Evolutionary conservation across 2,797 vertebrate species (phyloP).

Genomic region (Pantherophis vulpinus): DNA sequence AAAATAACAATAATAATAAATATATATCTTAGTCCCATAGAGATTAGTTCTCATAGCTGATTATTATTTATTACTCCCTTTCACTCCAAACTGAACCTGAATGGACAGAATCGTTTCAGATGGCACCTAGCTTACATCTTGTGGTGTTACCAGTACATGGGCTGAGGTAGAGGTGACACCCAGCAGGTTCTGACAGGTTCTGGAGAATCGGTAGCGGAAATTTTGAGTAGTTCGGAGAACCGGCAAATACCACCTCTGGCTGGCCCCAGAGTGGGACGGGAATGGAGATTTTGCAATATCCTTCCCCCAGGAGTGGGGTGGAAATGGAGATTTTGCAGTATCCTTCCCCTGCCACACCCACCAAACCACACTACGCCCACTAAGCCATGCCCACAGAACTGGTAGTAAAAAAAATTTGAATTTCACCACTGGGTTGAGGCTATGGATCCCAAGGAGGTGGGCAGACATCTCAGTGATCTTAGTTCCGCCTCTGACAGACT

Average conservation of each 20-base stretch:
- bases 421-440: neutral
- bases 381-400: no score
- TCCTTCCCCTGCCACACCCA: no score
- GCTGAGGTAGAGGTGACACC: neutral
- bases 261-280: no score
- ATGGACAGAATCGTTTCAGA: neutral
- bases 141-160: neutral
- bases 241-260: no score
- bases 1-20: neutral
- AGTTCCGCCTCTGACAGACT: neutral
- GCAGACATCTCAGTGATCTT: neutral
- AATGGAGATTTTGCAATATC: no score
- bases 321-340: no score
- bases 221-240: no score
- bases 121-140: neutral
- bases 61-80: neutral
- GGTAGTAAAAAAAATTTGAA: no score
- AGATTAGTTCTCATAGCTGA: neutral
- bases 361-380: no score
- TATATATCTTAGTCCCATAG: neutral
- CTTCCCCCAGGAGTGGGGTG: no score
- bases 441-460: neutral
- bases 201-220: no score
- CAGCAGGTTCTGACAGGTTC: no score
- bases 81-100: neutral